Percentiles rank a stretch among this genome's conserved stretches.
phyloP scores from a whole-genome alignment of 2,797 vertebrate species.

The Echiichthys vipera region DNA sequence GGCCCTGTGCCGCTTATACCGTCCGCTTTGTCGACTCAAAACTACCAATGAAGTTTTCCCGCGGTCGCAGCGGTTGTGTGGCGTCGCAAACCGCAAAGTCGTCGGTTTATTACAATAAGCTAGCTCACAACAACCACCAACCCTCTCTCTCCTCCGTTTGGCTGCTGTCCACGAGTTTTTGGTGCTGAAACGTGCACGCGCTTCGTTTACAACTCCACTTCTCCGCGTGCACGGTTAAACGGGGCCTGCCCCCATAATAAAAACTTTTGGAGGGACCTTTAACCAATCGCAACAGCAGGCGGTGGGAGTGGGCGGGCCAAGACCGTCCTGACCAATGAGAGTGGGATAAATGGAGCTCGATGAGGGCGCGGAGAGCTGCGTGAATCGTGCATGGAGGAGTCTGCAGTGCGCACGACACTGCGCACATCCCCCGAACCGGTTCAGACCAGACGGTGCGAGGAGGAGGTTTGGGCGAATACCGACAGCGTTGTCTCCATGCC shows the following conservation, averaged over 20 bases:
- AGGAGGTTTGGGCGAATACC: constrained; percentile 74
- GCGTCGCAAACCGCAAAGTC: constrained; percentile 57
- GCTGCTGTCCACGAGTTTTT: constrained; percentile 83
- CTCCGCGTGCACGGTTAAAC: constrained; percentile 65
- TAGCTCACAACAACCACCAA: constrained; percentile 21
- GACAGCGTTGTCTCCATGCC: constrained; percentile 59
- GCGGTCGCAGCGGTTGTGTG: constrained; percentile 36
- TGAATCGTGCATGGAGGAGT: constrained; percentile 71
- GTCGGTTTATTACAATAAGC: constrained; percentile 35
- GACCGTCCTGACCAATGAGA: constrained; percentile 63
- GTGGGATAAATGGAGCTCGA: background rate
- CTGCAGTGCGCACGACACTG: constrained; percentile 74
- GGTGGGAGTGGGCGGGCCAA: constrained; percentile 64
- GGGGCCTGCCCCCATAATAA: constrained; percentile 61
- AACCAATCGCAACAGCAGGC: constrained; percentile 72
- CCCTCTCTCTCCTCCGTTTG: constrained; percentile 39
- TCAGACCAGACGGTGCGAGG: constrained; percentile 83
- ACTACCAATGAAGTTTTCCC: constrained; percentile 47
- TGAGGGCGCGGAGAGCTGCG: constrained; percentile 50
- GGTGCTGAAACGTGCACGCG: constrained; percentile 86
- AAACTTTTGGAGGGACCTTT: constrained; percentile 8
- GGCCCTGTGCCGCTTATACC: constrained; percentile 37
- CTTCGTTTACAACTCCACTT: constrained; percentile 84
- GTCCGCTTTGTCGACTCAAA: constrained; percentile 33
- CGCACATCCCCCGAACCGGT: constrained; percentile 85